Conservation (phyloP, 2,888 invertebrate species). For the Amblyteles armatorius region DNA sequence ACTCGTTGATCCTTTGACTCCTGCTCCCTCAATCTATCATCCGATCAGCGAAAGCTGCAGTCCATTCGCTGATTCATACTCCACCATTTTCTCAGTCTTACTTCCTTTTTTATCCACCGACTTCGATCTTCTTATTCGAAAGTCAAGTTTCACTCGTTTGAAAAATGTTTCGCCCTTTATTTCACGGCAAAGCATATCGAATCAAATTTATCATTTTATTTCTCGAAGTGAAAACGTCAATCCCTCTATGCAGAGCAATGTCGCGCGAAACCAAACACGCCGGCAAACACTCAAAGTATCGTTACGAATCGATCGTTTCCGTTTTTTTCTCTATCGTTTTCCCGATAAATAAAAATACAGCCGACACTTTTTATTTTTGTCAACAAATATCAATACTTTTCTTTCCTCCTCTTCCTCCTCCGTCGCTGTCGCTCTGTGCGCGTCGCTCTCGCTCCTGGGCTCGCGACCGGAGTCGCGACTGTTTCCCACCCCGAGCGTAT, state of each 20-base stretch:
- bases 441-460: slow-evolving; percentile 21
- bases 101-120: background rate
- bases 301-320: slow-evolving; percentile 72
- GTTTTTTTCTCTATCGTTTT: slow-evolving; percentile 26
- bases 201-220: background rate
- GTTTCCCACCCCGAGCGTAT: slow-evolving; percentile 57
- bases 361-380: slow-evolving; percentile 21
- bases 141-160: background rate
- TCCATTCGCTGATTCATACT: slow-evolving; percentile 1
- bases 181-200: background rate
- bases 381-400: slow-evolving; percentile 17
- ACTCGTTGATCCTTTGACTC: slow-evolving; percentile 27
- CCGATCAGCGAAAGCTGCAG: slow-evolving; percentile 33
- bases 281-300: slow-evolving; percentile 77
- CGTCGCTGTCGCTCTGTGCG: slow-evolving; percentile 18
- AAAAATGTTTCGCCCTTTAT: background rate
- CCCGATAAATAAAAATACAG: slow-evolving; percentile 18
- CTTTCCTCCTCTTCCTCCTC: slow-evolving; percentile 15
- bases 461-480: slow-evolving; percentile 40
- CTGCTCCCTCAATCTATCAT: slow-evolving; percentile 48
- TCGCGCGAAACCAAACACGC: slow-evolving; percentile 57
- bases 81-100: background rate
- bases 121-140: background rate
- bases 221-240: slow-evolving; percentile 51
- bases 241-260: slow-evolving; percentile 57